Conservation (phyloP, 2,113 vertebrate genomes). For the Heloderma charlesbogerti region DNA sequence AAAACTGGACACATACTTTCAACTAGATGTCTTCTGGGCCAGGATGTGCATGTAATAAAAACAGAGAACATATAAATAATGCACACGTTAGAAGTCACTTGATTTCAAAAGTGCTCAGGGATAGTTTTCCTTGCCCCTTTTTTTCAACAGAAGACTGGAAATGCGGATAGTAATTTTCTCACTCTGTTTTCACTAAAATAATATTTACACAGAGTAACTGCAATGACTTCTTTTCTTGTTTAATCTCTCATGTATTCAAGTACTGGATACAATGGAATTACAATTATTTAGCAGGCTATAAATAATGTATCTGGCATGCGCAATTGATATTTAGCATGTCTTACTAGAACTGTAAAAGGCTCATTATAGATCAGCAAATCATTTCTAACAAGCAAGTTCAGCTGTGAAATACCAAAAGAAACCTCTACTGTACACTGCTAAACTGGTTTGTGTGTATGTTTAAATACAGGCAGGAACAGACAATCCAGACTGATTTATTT, state of each 20-base stretch:
- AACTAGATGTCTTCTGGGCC: constrained; percentile 36
- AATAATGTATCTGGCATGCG: constrained; percentile 75
- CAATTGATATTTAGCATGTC: constrained; percentile 78
- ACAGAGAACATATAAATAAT: constrained; percentile 13
- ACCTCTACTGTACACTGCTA: constrained; percentile 42
- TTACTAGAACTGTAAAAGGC: constrained; percentile 76
- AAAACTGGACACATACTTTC: neutral
- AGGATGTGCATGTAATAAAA: constrained; percentile 10
- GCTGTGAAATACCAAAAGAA: constrained; percentile 70
- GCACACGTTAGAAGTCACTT: constrained; percentile 1
- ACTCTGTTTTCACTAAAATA: constrained; percentile 71
- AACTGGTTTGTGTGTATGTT: constrained; percentile 24
- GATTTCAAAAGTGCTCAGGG: constrained; percentile 11
- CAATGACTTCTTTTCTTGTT: constrained; percentile 75
- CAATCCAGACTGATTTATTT: constrained; percentile 33
- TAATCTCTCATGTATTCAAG: constrained; percentile 73
- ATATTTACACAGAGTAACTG: constrained; percentile 74
- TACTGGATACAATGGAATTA: constrained; percentile 76
- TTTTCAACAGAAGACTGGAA: constrained; percentile 64
- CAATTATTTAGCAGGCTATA: constrained; percentile 78
- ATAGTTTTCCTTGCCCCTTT: neutral
- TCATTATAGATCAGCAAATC: constrained; percentile 74
- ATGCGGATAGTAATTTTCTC: constrained; percentile 64
- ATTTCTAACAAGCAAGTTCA: constrained; percentile 76
- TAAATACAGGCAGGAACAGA: constrained; percentile 52